phyloP scores from a whole-genome alignment of 1,140 invertebrate species.

The Drosophila varians region DNA sequence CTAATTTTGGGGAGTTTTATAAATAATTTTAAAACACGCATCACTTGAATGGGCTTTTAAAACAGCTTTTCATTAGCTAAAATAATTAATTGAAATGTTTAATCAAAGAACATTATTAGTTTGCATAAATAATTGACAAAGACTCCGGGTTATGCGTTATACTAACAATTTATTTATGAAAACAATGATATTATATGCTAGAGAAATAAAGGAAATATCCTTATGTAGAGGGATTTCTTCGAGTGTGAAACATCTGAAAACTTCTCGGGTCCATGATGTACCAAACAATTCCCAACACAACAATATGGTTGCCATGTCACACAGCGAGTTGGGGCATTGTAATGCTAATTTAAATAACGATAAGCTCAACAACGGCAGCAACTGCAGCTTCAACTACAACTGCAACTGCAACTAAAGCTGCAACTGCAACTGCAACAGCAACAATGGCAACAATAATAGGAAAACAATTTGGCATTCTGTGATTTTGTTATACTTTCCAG shows the following conservation, averaged over 20 bases:
- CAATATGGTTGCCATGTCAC: slow-evolving; percentile 59
- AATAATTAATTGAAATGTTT: no score
- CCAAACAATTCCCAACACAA: slow-evolving; percentile 42
- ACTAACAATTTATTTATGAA: no score
- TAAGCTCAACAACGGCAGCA: slow-evolving; percentile 64
- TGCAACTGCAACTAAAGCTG: slow-evolving; percentile 13
- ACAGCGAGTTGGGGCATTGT: slow-evolving; percentile 54
- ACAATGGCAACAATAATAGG: slow-evolving; percentile 77
- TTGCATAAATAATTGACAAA: no score
- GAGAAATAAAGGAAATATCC: no score
- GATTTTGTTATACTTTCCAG: slow-evolving; percentile 57
- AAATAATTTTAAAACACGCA: no score
- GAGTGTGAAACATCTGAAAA: slow-evolving; percentile 7
- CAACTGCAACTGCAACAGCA: slow-evolving; percentile 35
- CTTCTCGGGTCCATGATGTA: slow-evolving; percentile 7
- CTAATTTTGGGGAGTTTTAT: no score
- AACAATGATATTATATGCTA: no score
- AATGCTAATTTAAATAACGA: slow-evolving; percentile 81
- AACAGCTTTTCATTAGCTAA: no score
- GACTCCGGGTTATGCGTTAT: no score
- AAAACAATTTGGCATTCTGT: slow-evolving; percentile 79
- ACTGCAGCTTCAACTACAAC: slow-evolving; percentile 31
- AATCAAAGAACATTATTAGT: no score
- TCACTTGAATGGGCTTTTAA: no score
- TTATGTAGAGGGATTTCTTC: background rate